Evolutionary conservation across 1,140 invertebrate species (phyloP), one percentile per base, ranked within the genome.

Genomic region (Heliothis virescens): DNA sequence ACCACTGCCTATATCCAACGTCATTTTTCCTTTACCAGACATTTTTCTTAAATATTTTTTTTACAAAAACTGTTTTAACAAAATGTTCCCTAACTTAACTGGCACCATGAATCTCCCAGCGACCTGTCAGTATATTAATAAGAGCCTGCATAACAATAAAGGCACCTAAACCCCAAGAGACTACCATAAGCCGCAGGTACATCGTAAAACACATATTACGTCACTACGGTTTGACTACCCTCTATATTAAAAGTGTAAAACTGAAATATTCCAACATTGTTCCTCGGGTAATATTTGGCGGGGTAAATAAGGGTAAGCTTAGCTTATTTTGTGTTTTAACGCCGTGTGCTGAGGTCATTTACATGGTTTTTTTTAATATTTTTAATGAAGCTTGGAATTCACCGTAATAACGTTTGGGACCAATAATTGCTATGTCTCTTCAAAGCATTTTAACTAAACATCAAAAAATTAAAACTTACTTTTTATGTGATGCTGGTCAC

Each of bases 221-320:
- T 72, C 69, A 72, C 69, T 18, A 55, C 18, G 12, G 34, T 41
- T 72, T 72, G 53, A 71, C 67, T 53, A 71, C 67, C 26, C 67
- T 18, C 69, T 55, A 72, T 72, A 72, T 72, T 72, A 72, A 72
- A 72, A 72, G 69, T 72, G 69, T 72, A 72, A 72, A 57, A 72
- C 53, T 57, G 69, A 72, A 72, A 55, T 72, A 71, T 71, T 52
- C 48, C 52, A n/a, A 52, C 53, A 18, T 72, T 57, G 69, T 72
- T 55, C 52, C 9, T 10, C 4, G 52, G 52, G 52, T 34, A 53
- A 55, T 72, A 72, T 55, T 72, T 55, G 12, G 53, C 26, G 12
- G 2, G 48, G 67, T 71, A 53, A n/a, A 50, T 53, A 71, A 50
- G 29, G 18, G 21, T 10, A 71, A 26, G 67, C 67, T 67, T 48